A percentile compares a stretch with the other conserved stretches of the same genome.
Conservation (phyloP, 2,797 vertebrate genomes). For the Geotrypetes seraphini region DNA sequence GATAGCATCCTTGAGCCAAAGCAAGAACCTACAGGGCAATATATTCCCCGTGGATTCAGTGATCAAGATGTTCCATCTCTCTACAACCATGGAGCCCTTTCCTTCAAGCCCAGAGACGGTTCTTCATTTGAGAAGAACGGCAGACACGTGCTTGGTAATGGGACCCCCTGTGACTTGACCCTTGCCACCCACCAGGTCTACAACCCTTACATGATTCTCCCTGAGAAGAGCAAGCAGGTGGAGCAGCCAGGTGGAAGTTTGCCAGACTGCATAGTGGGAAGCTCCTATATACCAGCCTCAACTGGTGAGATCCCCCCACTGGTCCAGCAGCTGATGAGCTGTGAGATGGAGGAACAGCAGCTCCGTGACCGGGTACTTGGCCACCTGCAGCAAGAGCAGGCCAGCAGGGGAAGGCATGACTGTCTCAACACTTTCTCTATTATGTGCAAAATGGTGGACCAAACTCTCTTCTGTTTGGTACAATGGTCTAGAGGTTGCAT, state of each 20-base stretch:
- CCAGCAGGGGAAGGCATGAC: slow-evolving; percentile 63
- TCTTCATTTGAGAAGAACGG: no score
- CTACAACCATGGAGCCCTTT: no score
- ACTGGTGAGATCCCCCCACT: slow-evolving; percentile 33
- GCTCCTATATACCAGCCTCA: not conserved
- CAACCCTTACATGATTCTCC: no score
- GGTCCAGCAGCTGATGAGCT: slow-evolving; percentile 48
- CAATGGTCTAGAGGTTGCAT: slow-evolving; percentile 65
- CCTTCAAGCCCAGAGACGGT: no score
- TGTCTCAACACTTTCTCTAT: slow-evolving; percentile 67
- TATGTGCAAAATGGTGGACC: slow-evolving; percentile 74
- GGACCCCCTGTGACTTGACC: not conserved
- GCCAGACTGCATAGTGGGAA: not conserved
- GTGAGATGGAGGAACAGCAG: slow-evolving; percentile 59
- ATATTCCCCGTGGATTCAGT: not conserved
- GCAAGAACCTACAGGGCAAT: no score
- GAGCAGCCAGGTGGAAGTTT: not conserved
- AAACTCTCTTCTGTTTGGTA: slow-evolving; percentile 64
- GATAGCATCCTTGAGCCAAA: no score
- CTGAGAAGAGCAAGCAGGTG: not conserved
- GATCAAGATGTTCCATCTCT: no score
- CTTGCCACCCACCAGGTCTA: not conserved
- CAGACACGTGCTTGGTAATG: no score
- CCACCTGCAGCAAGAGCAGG: slow-evolving; percentile 60
- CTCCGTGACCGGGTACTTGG: slow-evolving; percentile 56